phyloP scores from a whole-genome alignment of 2,888 invertebrate species.

The Eueremaeus valkanovi region DNA sequence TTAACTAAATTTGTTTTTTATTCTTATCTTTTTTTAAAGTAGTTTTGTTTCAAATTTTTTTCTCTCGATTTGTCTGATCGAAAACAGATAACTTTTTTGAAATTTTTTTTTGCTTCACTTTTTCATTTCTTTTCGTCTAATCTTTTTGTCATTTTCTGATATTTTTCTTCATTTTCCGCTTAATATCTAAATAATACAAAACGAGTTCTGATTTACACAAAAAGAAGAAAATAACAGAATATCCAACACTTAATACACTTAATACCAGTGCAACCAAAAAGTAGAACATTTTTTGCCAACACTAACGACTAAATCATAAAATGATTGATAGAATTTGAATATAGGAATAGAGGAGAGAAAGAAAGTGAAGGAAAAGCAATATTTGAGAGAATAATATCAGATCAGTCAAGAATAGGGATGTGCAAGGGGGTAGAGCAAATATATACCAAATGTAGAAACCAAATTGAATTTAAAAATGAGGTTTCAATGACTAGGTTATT shows the following conservation, averaged over 20 bases:
- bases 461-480: no score
- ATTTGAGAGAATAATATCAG: neutral
- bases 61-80: neutral
- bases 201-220: constrained; percentile 11
- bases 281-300: neutral
- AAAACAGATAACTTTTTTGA: constrained; percentile 1
- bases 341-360: neutral
- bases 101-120: no score
- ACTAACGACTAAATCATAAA: constrained; percentile 10
- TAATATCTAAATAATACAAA: constrained; percentile 12
- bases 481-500: no score
- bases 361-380: neutral
- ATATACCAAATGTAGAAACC: no score
- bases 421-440: no score
- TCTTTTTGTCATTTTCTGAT: neutral
- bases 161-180: neutral
- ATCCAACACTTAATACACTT: neutral
- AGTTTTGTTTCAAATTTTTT: neutral
- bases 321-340: constrained; percentile 19
- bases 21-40: neutral
- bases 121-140: no score
- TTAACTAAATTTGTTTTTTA: neutral
- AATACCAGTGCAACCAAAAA: neutral
- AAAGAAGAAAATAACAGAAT: neutral
- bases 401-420: neutral